Conservation (phyloP, 1,140 invertebrate genomes). For the Trichomalopsis sarcophagae region DNA sequence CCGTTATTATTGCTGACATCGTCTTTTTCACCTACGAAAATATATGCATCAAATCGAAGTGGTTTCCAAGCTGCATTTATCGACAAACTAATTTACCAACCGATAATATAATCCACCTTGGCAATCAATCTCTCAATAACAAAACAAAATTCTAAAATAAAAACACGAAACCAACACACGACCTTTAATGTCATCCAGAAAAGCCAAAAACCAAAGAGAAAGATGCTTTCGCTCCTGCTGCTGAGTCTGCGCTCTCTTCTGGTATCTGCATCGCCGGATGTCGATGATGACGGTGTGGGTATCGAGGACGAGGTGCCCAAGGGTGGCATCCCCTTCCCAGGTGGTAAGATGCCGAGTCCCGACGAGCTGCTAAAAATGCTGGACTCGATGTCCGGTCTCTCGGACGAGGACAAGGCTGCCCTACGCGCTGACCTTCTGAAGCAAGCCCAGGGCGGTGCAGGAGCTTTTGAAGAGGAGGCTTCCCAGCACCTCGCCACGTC, state of each 20-base stretch:
- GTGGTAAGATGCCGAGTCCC: slow-evolving; percentile 69
- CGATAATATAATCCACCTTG: not conserved
- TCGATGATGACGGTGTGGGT: not conserved
- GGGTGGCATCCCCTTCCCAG: slow-evolving; percentile 8
- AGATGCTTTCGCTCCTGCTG: slow-evolving; percentile 52
- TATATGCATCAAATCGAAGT: no score
- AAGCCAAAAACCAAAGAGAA: slow-evolving; percentile 8
- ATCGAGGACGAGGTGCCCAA: not conserved
- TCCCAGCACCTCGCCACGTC: not conserved
- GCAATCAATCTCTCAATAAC: not conserved
- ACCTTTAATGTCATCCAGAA: not conserved
- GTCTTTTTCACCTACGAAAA: no score
- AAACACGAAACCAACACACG: no score
- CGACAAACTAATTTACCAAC: no score
- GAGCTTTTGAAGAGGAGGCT: not conserved
- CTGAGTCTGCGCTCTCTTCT: slow-evolving; percentile 34
- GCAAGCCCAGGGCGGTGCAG: no score
- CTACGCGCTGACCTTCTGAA: slow-evolving; percentile 70
- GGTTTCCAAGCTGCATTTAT: no score
- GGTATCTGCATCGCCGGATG: slow-evolving; percentile 26
- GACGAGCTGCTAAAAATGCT: slow-evolving; percentile 77
- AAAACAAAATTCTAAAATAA: no score
- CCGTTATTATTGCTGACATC: no score
- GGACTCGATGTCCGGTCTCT: slow-evolving; percentile 73
- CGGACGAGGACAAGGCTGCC: slow-evolving; percentile 75